Evolutionary conservation across 2,888 invertebrate genomes (phyloP).

Genomic region (Cheilosia urbana): DNA sequence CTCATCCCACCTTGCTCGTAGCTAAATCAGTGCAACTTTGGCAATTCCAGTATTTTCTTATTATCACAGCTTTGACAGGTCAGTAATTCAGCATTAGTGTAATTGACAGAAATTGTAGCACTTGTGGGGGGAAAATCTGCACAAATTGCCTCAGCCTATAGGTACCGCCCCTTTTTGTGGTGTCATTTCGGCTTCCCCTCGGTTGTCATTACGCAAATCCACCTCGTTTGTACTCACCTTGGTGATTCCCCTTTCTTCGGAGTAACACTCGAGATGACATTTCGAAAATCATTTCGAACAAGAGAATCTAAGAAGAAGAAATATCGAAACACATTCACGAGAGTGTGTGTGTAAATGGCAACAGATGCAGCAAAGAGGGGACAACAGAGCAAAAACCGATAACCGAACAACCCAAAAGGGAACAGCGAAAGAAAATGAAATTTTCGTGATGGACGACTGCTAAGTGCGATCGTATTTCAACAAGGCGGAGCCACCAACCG

Average conservation of each 20-base stretch:
- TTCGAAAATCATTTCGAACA: conserved; percentile 30
- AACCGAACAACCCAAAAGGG: conserved; percentile 23
- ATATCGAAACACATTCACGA: background rate
- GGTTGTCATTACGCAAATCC: conserved; percentile 42
- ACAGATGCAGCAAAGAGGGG: conserved; percentile 36
- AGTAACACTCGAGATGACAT: conserved; percentile 40
- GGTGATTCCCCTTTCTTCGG: conserved; percentile 54
- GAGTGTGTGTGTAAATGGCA: conserved; percentile 17
- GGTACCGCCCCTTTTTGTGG: conserved; percentile 59
- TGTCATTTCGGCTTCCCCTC: conserved; percentile 39
- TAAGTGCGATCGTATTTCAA: conserved; percentile 73
- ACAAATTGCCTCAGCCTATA: conserved; percentile 30
- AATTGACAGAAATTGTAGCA: conserved; percentile 53
- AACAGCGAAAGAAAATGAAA: conserved; percentile 69
- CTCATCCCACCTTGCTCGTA: background rate
- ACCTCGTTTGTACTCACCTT: conserved; percentile 38
- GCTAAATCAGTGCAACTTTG: background rate
- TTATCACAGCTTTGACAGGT: conserved; percentile 52
- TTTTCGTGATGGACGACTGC: conserved; percentile 75
- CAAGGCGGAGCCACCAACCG: conserved; percentile 66
- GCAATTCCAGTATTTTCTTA: conserved; percentile 27
- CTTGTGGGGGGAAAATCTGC: conserved; percentile 53
- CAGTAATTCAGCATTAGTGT: conserved; percentile 55
- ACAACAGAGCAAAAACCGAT: conserved; percentile 9
- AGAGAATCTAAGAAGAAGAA: background rate